These are phyloP conservation scores for Ferrisia virgata DNA, from an alignment of 2,888 invertebrate genomes.

Conservation along the genomic window DNA sequence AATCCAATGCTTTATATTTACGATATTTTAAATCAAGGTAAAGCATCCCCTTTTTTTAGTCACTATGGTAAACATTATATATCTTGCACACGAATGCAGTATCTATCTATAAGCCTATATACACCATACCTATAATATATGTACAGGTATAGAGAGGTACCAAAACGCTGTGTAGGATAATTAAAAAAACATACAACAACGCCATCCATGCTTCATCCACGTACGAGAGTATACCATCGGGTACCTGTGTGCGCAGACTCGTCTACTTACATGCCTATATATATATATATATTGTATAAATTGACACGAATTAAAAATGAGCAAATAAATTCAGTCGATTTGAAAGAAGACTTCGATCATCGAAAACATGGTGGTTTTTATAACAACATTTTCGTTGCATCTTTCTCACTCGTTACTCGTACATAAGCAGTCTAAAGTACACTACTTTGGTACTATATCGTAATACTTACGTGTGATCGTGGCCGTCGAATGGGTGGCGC, in stretches of 20 bases:
- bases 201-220: background rate
- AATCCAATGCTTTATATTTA: no score
- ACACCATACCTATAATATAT: no score
- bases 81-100: background rate
- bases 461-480: background rate
- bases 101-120: no score
- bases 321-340: slow-evolving; percentile 22
- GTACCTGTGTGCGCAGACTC: no score
- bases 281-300: no score
- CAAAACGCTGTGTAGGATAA: background rate
- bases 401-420: background rate
- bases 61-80: background rate
- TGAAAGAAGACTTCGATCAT: background rate
- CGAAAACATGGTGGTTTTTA: slow-evolving; percentile 4
- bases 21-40: slow-evolving; percentile 19
- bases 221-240: background rate
- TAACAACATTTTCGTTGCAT: background rate
- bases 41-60: background rate
- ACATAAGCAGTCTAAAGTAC: no score
- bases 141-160: no score
- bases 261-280: background rate
- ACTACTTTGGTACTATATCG: background rate
- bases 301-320: slow-evolving; percentile 20
- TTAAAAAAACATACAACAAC: slow-evolving; percentile 19
- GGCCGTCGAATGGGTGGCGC: no score